phyloP scores from a whole-genome alignment of 2,113 vertebrate species.

The Calidris pygmaea region DNA sequence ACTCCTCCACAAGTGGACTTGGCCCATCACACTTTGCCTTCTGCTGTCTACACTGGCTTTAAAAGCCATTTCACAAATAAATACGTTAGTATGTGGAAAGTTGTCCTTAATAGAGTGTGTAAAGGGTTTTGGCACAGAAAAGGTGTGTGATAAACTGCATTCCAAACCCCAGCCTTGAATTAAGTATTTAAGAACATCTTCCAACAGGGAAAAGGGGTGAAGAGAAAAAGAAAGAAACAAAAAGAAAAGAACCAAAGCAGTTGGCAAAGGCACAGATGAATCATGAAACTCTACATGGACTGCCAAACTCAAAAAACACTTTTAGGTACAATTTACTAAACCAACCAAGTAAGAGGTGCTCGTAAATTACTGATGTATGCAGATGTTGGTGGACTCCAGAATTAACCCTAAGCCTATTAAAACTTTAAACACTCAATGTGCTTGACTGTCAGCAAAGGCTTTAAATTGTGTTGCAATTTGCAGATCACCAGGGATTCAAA shows the following conservation, averaged over 20 bases:
- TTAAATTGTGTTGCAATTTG: slow-evolving; percentile 7
- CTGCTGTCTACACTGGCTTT: not conserved
- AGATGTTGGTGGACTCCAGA: slow-evolving; percentile 49
- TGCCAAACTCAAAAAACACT: slow-evolving; percentile 70
- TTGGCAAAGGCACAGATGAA: slow-evolving; percentile 62
- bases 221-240: not conserved
- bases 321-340: slow-evolving; percentile 69
- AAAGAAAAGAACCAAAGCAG: slow-evolving; percentile 23
- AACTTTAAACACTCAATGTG: slow-evolving; percentile 54
- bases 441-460: slow-evolving; percentile 49
- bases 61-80: slow-evolving; percentile 62
- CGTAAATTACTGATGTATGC: slow-evolving; percentile 56
- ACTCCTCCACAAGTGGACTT: not conserved
- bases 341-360: slow-evolving; percentile 59
- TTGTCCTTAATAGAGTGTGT: slow-evolving; percentile 40
- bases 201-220: slow-evolving; percentile 14
- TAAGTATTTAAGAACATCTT: slow-evolving; percentile 71
- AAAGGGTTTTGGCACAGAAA: slow-evolving; percentile 70
- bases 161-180: slow-evolving; percentile 66
- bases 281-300: slow-evolving; percentile 46
- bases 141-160: slow-evolving; percentile 71
- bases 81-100: slow-evolving; percentile 55
- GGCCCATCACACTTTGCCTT: not conserved
- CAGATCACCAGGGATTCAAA: not conserved
- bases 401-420: slow-evolving; percentile 71